phyloP scores from a whole-genome alignment of 2,113 vertebrate species.

The Microtus pennsylvanicus region DNA sequence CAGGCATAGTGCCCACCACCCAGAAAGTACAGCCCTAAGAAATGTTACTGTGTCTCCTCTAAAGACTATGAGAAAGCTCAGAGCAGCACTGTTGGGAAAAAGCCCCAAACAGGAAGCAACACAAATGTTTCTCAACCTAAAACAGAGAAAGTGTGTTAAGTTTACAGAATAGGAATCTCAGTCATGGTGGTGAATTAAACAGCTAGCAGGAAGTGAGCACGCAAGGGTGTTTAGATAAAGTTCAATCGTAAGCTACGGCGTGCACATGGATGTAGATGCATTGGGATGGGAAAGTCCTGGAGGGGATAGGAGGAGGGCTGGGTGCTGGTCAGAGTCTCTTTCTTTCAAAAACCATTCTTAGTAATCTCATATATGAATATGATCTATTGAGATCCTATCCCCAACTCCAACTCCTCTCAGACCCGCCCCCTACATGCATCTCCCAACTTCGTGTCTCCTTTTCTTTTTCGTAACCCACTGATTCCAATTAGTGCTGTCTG shows the following conservation, averaged over 20 bases:
- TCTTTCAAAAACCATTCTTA: neutral
- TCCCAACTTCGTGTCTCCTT: neutral
- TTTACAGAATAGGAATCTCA: neutral
- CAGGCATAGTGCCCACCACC: no score
- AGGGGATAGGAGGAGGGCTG: neutral
- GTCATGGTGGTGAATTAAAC: neutral
- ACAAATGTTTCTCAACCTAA: neutral
- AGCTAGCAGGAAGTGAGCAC: neutral
- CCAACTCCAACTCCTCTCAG: neutral
- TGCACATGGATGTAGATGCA: neutral
- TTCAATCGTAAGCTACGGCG: neutral
- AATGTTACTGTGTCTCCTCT: neutral
- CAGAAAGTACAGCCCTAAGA: neutral
- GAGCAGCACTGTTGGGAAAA: neutral
- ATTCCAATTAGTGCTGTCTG: neutral
- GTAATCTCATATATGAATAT: neutral
- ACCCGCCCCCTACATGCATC: neutral
- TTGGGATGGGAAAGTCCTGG: neutral
- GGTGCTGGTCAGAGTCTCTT: neutral
- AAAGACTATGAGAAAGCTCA: neutral
- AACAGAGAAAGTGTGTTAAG: neutral
- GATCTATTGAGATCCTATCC: neutral
- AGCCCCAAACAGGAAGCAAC: neutral
- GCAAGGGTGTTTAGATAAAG: neutral
- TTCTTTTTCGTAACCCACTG: neutral